Evolutionary conservation across 1,140 invertebrate species (phyloP), one percentile per base, ranked within the genome.

Genomic region (Caenorhabditis brenneri): DNA sequence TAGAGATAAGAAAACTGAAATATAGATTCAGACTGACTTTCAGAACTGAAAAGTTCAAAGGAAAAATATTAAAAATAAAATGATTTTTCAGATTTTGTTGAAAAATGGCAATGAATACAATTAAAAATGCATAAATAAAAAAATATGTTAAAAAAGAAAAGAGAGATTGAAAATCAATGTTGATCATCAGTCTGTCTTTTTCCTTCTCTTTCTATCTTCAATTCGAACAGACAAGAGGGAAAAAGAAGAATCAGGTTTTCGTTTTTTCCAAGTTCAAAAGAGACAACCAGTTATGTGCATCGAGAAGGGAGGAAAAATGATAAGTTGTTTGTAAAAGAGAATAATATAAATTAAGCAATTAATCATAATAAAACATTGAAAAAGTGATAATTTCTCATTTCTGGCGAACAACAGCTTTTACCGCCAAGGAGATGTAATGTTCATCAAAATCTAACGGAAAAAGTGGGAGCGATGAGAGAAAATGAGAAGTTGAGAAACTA

Each of bases 141-240:
- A 12, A 46, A n/a, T n/a, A n/a, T n/a, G n/a, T n/a, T n/a, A n/a
- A n/a, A 19, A 19, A 19, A 22, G 22, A 51, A 22, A 48, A 22
- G 12, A 29, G 22, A 79, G 74, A 79, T 79, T 79, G 48, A 81
- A 53, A 55, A 46, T 55, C 80, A 81, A 55, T 53, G 49, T 58
- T 58, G 49, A 81, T 81, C 49, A 53, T 39, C 53, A 58, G 33
- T 24, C 24, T 58, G 53, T 42, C n/a, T 29, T 16, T 51, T 16
- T 36, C 29, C n/a, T n/a, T n/a, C n/a, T n/a, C n/a, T n/a, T n/a
- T n/a, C n/a, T n/a, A n/a, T n/a, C n/a, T n/a, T 42, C 2, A 36
- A 4, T 27, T 58, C 5, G 5, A 55, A 65, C 33, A 48, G 22
- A 16, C n/a, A n/a, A n/a, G 15, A 51, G 19, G 19, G 4, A 81